Conservation (phyloP, 2,797 vertebrate species). For the Hirundo rustica region DNA sequence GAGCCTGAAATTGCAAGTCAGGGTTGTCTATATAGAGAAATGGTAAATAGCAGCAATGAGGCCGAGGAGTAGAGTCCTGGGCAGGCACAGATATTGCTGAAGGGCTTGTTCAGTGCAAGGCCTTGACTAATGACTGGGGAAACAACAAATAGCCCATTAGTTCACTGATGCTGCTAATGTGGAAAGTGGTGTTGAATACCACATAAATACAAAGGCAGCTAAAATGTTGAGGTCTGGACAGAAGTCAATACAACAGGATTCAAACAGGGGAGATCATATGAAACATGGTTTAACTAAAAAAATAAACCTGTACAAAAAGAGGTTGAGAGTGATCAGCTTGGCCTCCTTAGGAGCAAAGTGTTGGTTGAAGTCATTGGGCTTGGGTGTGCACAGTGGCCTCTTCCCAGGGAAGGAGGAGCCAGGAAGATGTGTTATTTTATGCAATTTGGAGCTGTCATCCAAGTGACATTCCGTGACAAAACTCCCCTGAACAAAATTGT, state of each 20-base stretch:
- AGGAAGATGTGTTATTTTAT: not conserved
- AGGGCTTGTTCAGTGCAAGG: not conserved
- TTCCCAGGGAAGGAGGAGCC: not conserved
- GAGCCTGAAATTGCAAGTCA: not conserved
- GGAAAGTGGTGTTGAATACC: not conserved
- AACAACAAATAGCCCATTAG: constrained; percentile 20
- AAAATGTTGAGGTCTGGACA: not conserved
- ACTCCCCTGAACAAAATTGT: not conserved
- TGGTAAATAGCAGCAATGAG: not conserved
- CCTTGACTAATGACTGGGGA: not conserved
- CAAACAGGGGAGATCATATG: not conserved
- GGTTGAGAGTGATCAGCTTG: not conserved
- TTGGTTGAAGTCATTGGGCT: fast-evolving
- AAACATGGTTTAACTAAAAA: not conserved
- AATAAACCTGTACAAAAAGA: not conserved
- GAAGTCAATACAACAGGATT: not conserved
- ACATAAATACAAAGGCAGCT: not conserved
- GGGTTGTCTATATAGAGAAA: not conserved
- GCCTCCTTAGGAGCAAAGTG: not conserved
- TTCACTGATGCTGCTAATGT: constrained; percentile 30
- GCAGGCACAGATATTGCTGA: not conserved
- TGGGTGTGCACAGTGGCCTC: not conserved
- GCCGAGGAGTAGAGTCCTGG: not conserved
- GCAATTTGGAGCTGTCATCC: not conserved
- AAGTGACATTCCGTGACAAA: not conserved